phyloP scores from a whole-genome alignment of 2,888 invertebrate genomes.

The Trisateles emortualis region DNA sequence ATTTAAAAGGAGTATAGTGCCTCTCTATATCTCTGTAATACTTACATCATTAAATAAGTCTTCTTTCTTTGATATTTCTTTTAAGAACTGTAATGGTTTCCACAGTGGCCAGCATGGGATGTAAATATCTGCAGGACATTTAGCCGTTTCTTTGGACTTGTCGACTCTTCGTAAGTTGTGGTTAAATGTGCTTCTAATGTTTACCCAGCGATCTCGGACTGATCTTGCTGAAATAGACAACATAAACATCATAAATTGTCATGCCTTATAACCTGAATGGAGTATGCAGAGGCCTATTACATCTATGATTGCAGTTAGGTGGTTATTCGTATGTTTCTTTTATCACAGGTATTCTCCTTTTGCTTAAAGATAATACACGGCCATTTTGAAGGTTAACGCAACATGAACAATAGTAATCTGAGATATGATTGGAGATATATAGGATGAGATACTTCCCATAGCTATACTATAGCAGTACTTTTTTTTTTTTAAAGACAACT shows the following conservation, averaged over 20 bases:
- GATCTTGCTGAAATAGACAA: constrained; percentile 69
- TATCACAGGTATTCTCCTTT: too few species aligned
- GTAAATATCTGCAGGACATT: constrained; percentile 62
- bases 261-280: too few species aligned
- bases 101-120: constrained; percentile 80
- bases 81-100: constrained; percentile 76
- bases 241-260: neutral
- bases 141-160: constrained; percentile 55
- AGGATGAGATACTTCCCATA: too few species aligned
- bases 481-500: too few species aligned
- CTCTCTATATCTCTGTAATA: neutral
- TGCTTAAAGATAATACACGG: too few species aligned
- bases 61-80: constrained; percentile 61
- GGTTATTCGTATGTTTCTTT: too few species aligned
- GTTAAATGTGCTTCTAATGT: constrained; percentile 80
- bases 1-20: neutral
- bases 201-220: constrained; percentile 80
- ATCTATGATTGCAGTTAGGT: too few species aligned
- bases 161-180: constrained; percentile 75
- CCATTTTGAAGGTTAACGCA: too few species aligned
- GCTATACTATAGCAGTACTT: too few species aligned
- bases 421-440: too few species aligned
- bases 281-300: too few species aligned
- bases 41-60: constrained; percentile 58
- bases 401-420: too few species aligned